A percentile compares a stretch with the other conserved stretches of the same genome.
Conservation (phyloP, 2,113 vertebrate species). For the Piaya cayana region DNA sequence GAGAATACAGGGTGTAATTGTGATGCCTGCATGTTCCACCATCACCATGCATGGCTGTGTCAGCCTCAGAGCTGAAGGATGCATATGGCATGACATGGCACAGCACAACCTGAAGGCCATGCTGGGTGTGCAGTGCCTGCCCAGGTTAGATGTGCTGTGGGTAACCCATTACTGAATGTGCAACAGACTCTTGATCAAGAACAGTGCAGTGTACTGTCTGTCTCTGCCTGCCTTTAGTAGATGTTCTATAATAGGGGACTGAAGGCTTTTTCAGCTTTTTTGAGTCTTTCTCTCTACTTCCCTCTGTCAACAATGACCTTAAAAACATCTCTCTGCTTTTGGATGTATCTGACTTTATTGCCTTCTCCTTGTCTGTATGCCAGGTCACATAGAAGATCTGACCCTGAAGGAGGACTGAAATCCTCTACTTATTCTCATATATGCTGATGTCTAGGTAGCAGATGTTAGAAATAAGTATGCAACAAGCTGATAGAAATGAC, state of each 20-base stretch:
- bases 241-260: neutral
- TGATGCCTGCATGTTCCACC: neutral
- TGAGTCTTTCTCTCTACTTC: neutral
- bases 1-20: rapidly evolving
- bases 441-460: neutral
- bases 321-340: neutral
- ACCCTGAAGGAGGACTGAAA: neutral
- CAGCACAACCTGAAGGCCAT: neutral
- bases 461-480: neutral
- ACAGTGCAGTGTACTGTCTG: neutral
- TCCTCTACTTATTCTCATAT: neutral
- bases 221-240: neutral
- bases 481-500: neutral
- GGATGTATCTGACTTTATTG: neutral
- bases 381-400: neutral
- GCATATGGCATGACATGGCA: rapidly evolving
- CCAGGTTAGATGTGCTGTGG: neutral
- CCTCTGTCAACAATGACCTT: neutral
- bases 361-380: neutral
- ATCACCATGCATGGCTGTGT: rapidly evolving
- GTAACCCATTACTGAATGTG: neutral
- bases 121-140: rapidly evolving
- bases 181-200: rapidly evolving
- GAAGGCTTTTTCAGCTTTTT: neutral
- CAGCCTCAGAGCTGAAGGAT: rapidly evolving